Evolutionary conservation across 23 tunicate species (phyloP).

Genomic region (Ciona savignyi): DNA sequence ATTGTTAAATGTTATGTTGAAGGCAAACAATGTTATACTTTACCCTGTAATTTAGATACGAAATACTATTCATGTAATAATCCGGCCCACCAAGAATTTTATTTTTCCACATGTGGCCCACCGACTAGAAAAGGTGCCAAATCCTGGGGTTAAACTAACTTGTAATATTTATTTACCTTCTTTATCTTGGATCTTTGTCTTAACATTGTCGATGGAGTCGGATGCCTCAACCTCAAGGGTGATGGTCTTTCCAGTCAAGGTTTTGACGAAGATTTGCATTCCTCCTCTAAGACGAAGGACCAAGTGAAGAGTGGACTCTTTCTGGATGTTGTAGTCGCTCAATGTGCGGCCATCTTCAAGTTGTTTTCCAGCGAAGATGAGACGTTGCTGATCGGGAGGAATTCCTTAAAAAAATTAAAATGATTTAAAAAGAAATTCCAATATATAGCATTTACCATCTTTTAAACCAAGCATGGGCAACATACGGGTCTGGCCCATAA

Average conservation of each 20-base stretch:
- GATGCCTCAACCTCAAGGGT: conserved; percentile 82
- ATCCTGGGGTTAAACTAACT: no score
- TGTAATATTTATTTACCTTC: conserved; percentile 35
- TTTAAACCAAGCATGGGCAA: not conserved
- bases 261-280: conserved; percentile 90
- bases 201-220: conserved; percentile 81
- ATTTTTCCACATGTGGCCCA: no score
- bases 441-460: no score
- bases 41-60: no score
- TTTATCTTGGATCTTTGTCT: conserved; percentile 75
- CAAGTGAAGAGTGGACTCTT: conserved; percentile 68
- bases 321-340: conserved; percentile 83
- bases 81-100: no score
- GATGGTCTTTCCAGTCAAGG: conserved; percentile 84
- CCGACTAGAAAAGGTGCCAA: no score
- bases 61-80: no score
- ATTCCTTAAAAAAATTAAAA: conserved; percentile 29
- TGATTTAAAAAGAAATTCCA: no score
- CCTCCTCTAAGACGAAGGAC: conserved; percentile 65
- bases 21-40: no score
- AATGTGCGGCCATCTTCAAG: conserved; percentile 79
- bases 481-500: no score
- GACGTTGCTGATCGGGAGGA: conserved; percentile 77
- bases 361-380: conserved; percentile 74
- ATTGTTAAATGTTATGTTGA: no score